Evolutionary conservation across 2,888 invertebrate genomes (phyloP).

Genomic region (Conus canariensis): DNA sequence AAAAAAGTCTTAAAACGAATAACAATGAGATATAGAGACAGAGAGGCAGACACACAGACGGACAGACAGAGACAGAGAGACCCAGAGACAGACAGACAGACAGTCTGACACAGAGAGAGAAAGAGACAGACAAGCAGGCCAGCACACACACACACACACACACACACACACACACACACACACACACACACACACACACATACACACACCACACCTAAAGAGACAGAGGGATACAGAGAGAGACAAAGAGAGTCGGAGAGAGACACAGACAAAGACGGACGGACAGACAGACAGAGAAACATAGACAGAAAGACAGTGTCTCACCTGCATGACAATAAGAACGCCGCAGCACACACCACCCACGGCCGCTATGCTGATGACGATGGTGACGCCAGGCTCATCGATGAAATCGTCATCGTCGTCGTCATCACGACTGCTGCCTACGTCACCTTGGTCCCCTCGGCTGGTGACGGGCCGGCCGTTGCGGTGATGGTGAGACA

Average conservation of each 20-base stretch:
- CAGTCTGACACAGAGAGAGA: too few relatives aligned
- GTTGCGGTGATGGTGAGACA: neutral
- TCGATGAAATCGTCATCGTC: constrained; percentile 15
- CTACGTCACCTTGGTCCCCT: constrained; percentile 4
- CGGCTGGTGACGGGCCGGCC: neutral
- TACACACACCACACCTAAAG: neutral
- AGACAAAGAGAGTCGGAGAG: too few relatives aligned
- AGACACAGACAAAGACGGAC: neutral
- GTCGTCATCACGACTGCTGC: neutral
- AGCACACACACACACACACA: neutral
- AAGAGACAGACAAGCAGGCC: neutral
- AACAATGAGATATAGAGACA: too few relatives aligned
- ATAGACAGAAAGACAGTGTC: neutral
- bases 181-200: neutral
- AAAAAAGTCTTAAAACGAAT: too few relatives aligned
- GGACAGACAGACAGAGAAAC: neutral
- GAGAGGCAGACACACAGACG: too few relatives aligned
- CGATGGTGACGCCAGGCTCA: constrained; percentile 65
- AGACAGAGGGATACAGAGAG: neutral
- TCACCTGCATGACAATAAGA: constrained; percentile 65
- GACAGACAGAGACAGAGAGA: too few relatives aligned
- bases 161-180: neutral
- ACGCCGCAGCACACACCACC: constrained; percentile 68
- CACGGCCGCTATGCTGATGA: constrained; percentile 64
- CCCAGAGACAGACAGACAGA: too few relatives aligned